These are phyloP conservation scores for Drosophila anomalata DNA, from an alignment of 2,888 invertebrate genomes.

Conservation along the genomic window DNA sequence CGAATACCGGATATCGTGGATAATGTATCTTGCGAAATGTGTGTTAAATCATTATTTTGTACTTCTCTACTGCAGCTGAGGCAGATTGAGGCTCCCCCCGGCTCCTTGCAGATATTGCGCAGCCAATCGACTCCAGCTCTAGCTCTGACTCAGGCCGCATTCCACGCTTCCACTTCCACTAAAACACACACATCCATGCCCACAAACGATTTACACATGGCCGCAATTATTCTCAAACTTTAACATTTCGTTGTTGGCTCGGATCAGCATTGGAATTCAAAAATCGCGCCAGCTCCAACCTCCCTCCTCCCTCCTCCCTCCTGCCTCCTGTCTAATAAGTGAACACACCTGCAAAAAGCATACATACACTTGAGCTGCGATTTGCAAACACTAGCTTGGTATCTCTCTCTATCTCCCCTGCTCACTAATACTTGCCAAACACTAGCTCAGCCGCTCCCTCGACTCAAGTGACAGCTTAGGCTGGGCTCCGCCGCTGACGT, in stretches of 20 bases:
- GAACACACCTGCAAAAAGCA: conserved; percentile 51
- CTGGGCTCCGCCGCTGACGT: conserved; percentile 37
- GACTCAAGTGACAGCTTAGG: conserved; percentile 67
- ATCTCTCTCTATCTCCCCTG: conserved; percentile 4
- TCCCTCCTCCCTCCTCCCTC: conserved; percentile 22
- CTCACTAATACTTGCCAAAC: conserved; percentile 16
- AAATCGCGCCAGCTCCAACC: conserved; percentile 63
- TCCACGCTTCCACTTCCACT: conserved; percentile 57
- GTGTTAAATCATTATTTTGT: conserved; percentile 30
- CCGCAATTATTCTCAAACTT: conserved; percentile 77
- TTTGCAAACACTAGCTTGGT: conserved; percentile 35
- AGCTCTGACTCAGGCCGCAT: conserved; percentile 56
- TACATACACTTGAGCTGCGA: conserved; percentile 22
- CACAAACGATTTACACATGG: conserved; percentile 45
- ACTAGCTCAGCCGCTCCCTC: conserved; percentile 45
- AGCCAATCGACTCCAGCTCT: conserved; percentile 51
- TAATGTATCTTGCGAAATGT: conserved; percentile 18
- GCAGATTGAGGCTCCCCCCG: conserved; percentile 3
- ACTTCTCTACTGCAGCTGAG: conserved; percentile 16
- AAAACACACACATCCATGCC: conserved; percentile 19
- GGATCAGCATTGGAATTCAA: conserved; percentile 70
- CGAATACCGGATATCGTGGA: conserved; percentile 14
- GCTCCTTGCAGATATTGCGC: conserved; percentile 54
- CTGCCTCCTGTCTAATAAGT: conserved; percentile 31
- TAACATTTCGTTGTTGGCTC: conserved; percentile 64